Conservation (phyloP, 2,888 invertebrate species). For the Nemurella pictetii region DNA sequence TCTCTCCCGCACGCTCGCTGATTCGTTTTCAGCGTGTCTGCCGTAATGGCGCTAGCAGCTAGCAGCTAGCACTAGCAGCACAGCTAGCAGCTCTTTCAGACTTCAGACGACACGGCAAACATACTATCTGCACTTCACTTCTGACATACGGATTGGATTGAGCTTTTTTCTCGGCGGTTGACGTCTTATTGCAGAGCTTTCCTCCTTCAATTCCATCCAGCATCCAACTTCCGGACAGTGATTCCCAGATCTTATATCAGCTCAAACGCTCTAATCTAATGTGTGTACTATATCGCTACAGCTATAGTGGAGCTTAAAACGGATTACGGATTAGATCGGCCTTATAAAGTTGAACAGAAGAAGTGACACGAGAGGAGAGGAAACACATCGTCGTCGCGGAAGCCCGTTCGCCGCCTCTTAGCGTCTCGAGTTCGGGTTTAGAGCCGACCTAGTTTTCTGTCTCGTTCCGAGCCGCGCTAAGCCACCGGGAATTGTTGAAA, state of each 20-base stretch:
- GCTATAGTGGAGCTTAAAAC: slow-evolving; percentile 11
- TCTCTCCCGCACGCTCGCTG: background rate
- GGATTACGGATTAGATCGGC: slow-evolving; percentile 27
- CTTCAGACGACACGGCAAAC: background rate
- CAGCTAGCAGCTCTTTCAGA: background rate
- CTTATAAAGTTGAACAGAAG: slow-evolving; percentile 28
- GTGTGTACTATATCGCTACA: slow-evolving; percentile 18
- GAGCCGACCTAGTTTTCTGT: slow-evolving; percentile 26
- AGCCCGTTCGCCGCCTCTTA: background rate
- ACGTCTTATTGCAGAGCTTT: slow-evolving; percentile 10
- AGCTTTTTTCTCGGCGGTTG: slow-evolving; percentile 18
- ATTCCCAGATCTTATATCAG: slow-evolving; percentile 20
- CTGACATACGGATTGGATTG: slow-evolving; percentile 20
- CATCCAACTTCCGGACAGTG: slow-evolving; percentile 20
- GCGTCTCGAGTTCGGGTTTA: background rate
- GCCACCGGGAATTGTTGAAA: slow-evolving; percentile 29
- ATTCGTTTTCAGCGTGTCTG: background rate
- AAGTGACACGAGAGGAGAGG: slow-evolving; percentile 24
- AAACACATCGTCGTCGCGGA: slow-evolving; percentile 17
- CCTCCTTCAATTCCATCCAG: background rate
- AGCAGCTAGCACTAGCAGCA: no score
- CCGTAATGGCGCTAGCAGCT: background rate
- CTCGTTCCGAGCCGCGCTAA: slow-evolving; percentile 11
- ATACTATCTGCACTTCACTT: background rate
- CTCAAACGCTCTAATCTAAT: slow-evolving; percentile 13